These are phyloP conservation scores for Prunella himalayana DNA, from an alignment of 2,113 vertebrate species.

Conservation along the genomic window DNA sequence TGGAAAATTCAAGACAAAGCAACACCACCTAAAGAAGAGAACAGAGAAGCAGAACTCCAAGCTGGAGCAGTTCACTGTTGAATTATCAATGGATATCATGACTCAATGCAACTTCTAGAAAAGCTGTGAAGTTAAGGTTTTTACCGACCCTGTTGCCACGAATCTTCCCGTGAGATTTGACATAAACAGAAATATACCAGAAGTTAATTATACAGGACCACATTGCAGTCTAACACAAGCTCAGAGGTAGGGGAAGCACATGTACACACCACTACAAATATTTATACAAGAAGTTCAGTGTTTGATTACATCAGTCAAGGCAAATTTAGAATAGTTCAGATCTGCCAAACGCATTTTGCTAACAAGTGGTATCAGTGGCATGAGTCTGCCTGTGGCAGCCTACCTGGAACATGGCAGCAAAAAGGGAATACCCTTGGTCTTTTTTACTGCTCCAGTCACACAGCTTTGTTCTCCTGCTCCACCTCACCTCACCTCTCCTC, in stretches of 20 bases:
- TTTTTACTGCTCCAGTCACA: not conserved
- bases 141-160: not conserved
- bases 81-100: too few species aligned
- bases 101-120: not conserved
- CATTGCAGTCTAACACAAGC: not conserved
- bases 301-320: conserved; percentile 16
- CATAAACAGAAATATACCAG: not conserved
- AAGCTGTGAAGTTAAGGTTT: not conserved
- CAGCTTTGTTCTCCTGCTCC: not conserved
- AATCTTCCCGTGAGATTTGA: not conserved
- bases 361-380: not conserved
- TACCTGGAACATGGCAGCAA: not conserved
- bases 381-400: not conserved
- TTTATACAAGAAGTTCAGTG: not conserved
- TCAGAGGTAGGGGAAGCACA: not conserved
- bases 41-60: too few species aligned
- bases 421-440: accelerated
- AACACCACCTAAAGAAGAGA: too few species aligned
- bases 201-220: not conserved
- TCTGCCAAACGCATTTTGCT: not conserved
- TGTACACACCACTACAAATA: not conserved
- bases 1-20: too few species aligned
- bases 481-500: not conserved
- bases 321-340: not conserved
- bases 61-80: too few species aligned